Base-by-base conservation (phyloP, 2,888 invertebrate species). In the Poecilobothrus nobilitatus region DNA sequence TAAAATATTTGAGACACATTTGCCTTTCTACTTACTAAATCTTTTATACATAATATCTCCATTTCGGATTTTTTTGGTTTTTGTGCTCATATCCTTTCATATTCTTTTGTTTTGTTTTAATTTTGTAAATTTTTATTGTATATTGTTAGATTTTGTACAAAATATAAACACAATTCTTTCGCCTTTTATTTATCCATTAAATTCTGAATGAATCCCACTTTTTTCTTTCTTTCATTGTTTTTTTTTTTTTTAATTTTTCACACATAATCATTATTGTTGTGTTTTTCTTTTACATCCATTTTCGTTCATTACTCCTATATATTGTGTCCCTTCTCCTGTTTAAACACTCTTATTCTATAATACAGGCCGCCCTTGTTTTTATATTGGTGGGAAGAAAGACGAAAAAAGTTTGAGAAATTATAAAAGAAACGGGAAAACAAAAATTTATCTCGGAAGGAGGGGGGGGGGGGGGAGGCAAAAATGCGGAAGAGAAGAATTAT, bases 121-220 rank as follows among this genome's bases (percentile, higher is more conserved):
- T 37, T 37, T 12, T 12, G 12, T 37, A 10, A 5, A 1, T 15
- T 53, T 53, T 53, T 1, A n/a, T 53, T 53, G 18, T 53, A 2
- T 53, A 18, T 1, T 53, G 53, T 18, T 18, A 6, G 41, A 12
- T 12, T 9, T 18, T 53, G 53, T 53, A 53, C n/a, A 53, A 53
- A 53, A 41, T 6, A 41, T 6, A 41, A n/a, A 53, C 2, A n/a
- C 12, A 6, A 53, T 18, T 53, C 2, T 18, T 9, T 53, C 15
- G 53, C 53, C 53, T 44, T 44, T 44, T 44, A 44, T 44, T 44
- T 44, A 44, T 44, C 44, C 44, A 44, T 44, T 44, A 44, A 44
- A 3, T 44, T 12, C n/a, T 53, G 18, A 53, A 53, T 53, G 53
- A 18, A 53, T 18, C 15, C 15, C 15, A 3, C 12, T 18, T 53